Evolutionary conservation across 2,797 vertebrate genomes (phyloP).

Genomic region (Ateles fusciceps): DNA sequence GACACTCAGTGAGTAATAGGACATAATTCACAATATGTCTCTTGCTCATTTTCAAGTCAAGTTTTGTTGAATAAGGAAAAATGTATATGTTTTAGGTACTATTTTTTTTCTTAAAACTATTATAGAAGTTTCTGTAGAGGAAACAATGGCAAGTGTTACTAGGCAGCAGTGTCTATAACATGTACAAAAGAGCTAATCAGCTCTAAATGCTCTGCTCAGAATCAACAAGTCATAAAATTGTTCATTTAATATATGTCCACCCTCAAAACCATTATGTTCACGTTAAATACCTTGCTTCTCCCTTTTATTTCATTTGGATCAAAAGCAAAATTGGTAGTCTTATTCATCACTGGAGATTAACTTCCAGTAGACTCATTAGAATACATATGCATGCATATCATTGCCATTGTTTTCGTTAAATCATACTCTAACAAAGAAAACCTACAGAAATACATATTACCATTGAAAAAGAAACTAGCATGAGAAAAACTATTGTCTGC

Average conservation of each 20-base stretch:
- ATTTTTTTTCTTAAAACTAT: background rate
- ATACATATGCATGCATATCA: background rate
- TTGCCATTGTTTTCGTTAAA: background rate
- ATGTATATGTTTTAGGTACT: background rate
- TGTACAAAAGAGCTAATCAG: background rate
- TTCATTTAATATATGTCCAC: background rate
- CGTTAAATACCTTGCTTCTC: background rate
- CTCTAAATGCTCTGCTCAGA: background rate
- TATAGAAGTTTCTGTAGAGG: background rate
- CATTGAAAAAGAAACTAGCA: background rate
- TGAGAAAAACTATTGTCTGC: background rate
- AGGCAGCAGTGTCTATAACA: background rate
- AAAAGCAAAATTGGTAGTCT: conserved; percentile 47
- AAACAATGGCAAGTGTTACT: background rate
- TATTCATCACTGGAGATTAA: conserved; percentile 6
- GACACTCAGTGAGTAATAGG: background rate
- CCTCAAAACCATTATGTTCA: background rate
- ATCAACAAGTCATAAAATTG: background rate
- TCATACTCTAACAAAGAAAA: background rate
- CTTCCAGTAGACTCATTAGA: background rate
- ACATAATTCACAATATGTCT: conserved; percentile 15
- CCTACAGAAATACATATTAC: background rate
- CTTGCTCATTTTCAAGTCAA: conserved; percentile 12
- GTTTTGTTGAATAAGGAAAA: background rate
- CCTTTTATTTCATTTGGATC: conserved; percentile 14